phyloP scores from a whole-genome alignment of 2,797 vertebrate species.

The Rhinoraja longicauda region DNA sequence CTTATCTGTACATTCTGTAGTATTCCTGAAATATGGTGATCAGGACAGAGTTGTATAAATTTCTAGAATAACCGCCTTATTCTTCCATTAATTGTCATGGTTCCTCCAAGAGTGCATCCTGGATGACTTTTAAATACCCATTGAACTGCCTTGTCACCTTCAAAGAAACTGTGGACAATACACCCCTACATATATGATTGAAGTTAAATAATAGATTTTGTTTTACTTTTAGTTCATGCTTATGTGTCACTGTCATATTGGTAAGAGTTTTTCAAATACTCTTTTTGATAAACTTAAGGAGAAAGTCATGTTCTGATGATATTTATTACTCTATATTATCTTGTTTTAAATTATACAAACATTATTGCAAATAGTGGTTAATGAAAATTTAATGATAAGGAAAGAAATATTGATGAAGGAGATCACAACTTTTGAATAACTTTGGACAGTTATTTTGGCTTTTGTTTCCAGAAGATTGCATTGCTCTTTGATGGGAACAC shows the following conservation, averaged over 20 bases:
- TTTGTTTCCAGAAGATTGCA: background rate
- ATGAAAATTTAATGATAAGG: background rate
- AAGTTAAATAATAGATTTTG: background rate
- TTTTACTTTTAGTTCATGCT: background rate
- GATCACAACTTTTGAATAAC: constrained; percentile 3
- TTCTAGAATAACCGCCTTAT: too few relatives aligned
- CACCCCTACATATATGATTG: too few relatives aligned
- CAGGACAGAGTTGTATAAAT: too few relatives aligned
- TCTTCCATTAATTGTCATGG: too few relatives aligned
- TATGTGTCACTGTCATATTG: background rate
- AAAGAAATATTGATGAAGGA: background rate
- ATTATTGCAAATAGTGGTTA: background rate
- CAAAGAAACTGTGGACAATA: background rate
- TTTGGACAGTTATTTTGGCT: background rate
- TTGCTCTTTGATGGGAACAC: background rate
- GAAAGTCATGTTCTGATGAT: background rate
- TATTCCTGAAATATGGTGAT: too few relatives aligned
- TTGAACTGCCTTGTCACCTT: background rate
- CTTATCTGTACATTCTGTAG: too few relatives aligned
- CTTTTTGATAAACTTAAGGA: background rate
- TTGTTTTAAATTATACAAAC: background rate
- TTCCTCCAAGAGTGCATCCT: too few relatives aligned
- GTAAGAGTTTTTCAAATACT: background rate
- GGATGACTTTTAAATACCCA: too few relatives aligned
- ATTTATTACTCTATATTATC: background rate